Base-by-base conservation (phyloP, 2,888 invertebrate species). In the Deilephila elpenor region DNA sequence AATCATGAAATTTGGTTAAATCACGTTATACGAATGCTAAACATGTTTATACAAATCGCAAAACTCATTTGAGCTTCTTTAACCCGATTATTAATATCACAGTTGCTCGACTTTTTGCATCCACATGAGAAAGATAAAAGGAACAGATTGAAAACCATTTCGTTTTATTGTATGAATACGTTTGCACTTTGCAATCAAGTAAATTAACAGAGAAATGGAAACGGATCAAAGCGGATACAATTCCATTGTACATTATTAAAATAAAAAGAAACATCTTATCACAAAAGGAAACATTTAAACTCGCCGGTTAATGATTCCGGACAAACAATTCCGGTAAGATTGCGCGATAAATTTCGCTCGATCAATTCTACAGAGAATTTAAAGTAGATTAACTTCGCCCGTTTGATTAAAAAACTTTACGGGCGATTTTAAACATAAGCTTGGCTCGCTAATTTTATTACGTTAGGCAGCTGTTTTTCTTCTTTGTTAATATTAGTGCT, bases 381-480 rank as follows among this genome's bases (percentile, higher is more conserved):
- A 61, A 70, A 76, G 74, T 59, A 70, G 75, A 76, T 78, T 78
- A 74, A 75, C 72, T 78, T 79, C 74, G 62, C 64, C 72, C 74
- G 76, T 70, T 76, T 74, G 71, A 78, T 78, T 76, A 77, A 75
- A 76, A 78, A 77, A 74, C 59, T 62, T 61, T 70, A 56, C n/a
- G 70, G 70, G 56, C 32, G 61, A 29, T 25, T 29, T 51, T 61
- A 71, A 59, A 19, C 34, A 19, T 53, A 53, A 62, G 34, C 62
- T 34, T 14, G 53, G 17, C 6, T 67, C 14, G 17, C 44, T 67
- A 56, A 44, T 44, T 67, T 64, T 25, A 44, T 44, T 44, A 14
- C 11, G 20, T 64, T 64, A 67, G 4, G 20, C 20, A 29, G 17
- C 6, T 60, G 60, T 29, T 29, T 17, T 25, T 60, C 20, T 25